Conservation (phyloP, 2,797 vertebrate species). For the Syndactyla subalaris region DNA sequence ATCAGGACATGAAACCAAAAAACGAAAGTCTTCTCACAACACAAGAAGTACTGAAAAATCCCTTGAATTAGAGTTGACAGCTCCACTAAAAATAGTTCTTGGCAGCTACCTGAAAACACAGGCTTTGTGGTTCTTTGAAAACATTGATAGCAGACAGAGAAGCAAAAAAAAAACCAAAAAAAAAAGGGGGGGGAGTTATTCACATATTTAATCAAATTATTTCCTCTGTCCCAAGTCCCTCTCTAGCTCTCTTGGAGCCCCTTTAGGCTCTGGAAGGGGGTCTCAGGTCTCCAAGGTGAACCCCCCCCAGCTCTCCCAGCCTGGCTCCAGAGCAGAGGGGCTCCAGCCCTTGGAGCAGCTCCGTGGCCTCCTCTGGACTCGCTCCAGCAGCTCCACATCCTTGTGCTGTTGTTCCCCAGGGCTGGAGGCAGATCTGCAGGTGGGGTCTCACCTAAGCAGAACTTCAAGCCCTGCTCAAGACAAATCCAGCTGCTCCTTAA, state of each 20-base stretch:
- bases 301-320: not conserved
- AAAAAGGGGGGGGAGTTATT: not conserved
- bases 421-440: not conserved
- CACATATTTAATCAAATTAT: not conserved
- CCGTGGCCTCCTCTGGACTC: rapidly evolving
- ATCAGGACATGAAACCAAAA: not conserved
- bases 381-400: rapidly evolving
- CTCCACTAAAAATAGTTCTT: constrained; percentile 13
- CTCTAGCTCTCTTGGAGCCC: not conserved
- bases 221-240: not conserved
- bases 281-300: not conserved
- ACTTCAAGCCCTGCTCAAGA: not conserved
- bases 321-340: not conserved
- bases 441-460: not conserved
- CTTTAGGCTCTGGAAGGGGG: rapidly evolving
- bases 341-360: rapidly evolving
- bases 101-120: not conserved
- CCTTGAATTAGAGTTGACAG: constrained; percentile 28
- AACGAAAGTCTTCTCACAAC: not conserved
- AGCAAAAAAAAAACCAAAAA: rapidly evolving
- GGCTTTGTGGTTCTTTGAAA: not conserved
- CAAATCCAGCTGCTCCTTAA: not conserved
- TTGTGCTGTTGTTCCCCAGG: not conserved
- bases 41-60: not conserved
- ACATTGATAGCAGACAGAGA: not conserved